phyloP scores from a whole-genome alignment of 2,888 invertebrate genomes.

The Sminthurides aquaticus region DNA sequence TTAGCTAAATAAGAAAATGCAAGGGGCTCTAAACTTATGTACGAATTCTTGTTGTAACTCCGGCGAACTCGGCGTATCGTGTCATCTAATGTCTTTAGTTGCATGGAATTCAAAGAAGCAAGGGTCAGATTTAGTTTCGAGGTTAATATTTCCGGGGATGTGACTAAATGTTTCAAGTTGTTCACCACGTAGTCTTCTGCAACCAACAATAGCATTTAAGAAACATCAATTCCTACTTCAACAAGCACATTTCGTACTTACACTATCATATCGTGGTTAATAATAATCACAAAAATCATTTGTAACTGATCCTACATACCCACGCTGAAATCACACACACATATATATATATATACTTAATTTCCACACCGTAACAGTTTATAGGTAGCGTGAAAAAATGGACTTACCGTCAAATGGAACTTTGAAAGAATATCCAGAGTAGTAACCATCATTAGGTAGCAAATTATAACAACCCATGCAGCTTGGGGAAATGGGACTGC shows the following conservation, averaged over 20 bases:
- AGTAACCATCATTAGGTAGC: not conserved
- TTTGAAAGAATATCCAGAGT: not conserved
- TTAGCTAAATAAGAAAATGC: not conserved
- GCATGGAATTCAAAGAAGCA: not conserved
- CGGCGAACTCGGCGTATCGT: not conserved
- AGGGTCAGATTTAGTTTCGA: not conserved
- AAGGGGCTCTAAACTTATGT: conserved; percentile 1
- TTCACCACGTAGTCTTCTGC: not conserved
- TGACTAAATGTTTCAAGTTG: not conserved
- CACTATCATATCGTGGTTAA: not conserved
- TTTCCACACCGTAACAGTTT: not conserved
- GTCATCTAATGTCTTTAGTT: not conserved
- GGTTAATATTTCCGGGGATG: not conserved
- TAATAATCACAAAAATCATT: no score
- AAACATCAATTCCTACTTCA: not conserved
- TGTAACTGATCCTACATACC: no score
- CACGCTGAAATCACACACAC: no score
- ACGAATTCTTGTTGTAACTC: conserved; percentile 2
- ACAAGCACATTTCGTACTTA: not conserved
- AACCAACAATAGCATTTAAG: not conserved
- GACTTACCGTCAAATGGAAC: conserved; percentile 1
- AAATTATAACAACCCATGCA: not conserved
- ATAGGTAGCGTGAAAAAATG: not conserved
- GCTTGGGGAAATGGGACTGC: not conserved
- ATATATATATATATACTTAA: not conserved